phyloP scores from a whole-genome alignment of 2,888 invertebrate genomes.

The Spatulosminthurus flaviceps region DNA sequence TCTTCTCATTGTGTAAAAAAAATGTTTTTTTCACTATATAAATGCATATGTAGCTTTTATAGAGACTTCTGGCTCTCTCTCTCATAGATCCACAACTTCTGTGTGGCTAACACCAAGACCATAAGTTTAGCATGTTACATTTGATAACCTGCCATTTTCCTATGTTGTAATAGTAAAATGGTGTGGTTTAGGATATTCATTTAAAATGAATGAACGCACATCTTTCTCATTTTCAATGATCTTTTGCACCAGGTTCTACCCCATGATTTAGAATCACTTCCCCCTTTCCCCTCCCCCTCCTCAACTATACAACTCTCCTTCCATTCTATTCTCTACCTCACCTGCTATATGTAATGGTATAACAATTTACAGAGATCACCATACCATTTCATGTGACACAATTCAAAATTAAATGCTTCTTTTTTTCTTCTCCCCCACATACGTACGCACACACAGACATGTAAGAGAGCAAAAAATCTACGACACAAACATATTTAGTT shows the following conservation, averaged over 20 bases:
- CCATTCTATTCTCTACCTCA: too few species aligned
- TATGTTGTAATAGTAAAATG: too few species aligned
- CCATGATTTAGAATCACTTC: constrained; percentile 11
- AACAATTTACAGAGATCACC: background rate
- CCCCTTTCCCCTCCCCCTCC: background rate
- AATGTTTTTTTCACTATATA: too few species aligned
- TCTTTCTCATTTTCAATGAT: background rate
- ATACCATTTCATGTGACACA: background rate
- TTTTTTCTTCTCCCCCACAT: background rate
- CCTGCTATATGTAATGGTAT: background rate
- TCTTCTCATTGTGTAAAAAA: constrained; percentile 4
- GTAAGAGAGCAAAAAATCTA: too few species aligned
- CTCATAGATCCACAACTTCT: too few species aligned
- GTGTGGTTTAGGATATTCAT: background rate
- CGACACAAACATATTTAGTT: background rate
- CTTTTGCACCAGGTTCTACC: constrained; percentile 19
- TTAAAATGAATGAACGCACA: constrained; percentile 6
- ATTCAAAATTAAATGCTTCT: constrained; percentile 4
- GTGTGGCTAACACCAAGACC: too few species aligned
- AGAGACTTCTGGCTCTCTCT: too few species aligned
- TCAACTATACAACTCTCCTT: too few species aligned
- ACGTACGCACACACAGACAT: too few species aligned
- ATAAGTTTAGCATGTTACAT: too few species aligned
- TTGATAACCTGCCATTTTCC: too few species aligned
- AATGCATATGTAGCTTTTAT: too few species aligned